Base-by-base conservation (phyloP, 37 sponge, comb jelly and placozoan genomes). In the Cliona cf. orientalis region DNA sequence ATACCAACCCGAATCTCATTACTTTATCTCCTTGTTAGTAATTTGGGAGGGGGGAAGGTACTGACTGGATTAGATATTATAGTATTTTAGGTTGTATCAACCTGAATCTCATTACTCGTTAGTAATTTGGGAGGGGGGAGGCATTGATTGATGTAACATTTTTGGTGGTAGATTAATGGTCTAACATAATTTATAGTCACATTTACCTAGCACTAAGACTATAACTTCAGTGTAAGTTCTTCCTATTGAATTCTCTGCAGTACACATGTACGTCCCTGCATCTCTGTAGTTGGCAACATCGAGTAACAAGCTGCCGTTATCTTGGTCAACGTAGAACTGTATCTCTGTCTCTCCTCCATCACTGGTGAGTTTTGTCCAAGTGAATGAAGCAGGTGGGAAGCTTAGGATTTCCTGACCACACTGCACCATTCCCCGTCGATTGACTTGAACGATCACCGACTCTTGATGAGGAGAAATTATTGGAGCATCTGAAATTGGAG, bases 401-500 rank as follows among this genome's bases (percentile, higher is more conserved):
- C 31, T 45, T 22, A 36, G 36, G 6, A 42, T 19, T 42, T 61
- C 77, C 26, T 58, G 7, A 26, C 64, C 77, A n/a, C 77, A 76
- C 0, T 43, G 63, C 1, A 76, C 38, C 0, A 23, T 21, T 6
- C 32, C 32, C 0, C 64, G 9, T 41, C 32, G 1, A 23, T 62
- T 26, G 21, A 76, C 45, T 26, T 63, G 77, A 76, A 33, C 19
- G 9, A 76, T 28, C n/a, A 76, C 36, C 44, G 77, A 46, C 17
- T 0, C 17, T 9, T 40, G 39, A 7, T 42, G 61, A 41, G 22
- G 38, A 36, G 9, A 6, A n/a, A 76, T 59, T 0, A 44, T 64
- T 17, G 77, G 77, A 21, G 64, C 77, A 76, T 62, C 77, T 76
- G 34, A 1, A 2, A n/a, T n/a, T n/a, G n/a, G n/a, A n/a, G n/a